Base-by-base conservation (phyloP, 2,113 vertebrate genomes). In the Morone chrysops region DNA sequence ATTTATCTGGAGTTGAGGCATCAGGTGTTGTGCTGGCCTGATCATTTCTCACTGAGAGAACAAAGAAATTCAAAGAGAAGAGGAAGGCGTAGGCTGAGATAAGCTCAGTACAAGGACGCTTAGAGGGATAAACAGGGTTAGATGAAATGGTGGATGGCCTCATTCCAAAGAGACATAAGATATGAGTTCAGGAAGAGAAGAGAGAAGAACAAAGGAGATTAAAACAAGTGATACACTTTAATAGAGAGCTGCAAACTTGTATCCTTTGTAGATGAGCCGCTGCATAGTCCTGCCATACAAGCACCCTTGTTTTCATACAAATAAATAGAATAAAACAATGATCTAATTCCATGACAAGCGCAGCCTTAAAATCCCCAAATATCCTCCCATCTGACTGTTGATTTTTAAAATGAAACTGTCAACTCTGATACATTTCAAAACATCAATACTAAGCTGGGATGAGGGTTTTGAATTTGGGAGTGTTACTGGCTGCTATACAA, bases 61-160 rank as follows among this genome's bases (percentile, higher is more conserved):
- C 36, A 74, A 71, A 69, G 47, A 65, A 51, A 70, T 70, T 51
- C 22, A 53, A 53, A 53, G 41, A 62, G 45, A 45, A n/a, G n/a
- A 45, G 69, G 62, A 51, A 78, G 63, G 13, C 4, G n/a, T 41
- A 31, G 68, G 68, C 70, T 56, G 63, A 86, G 84, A 78, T 50
- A 11, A 70, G 70, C 18, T 40, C 18, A 60, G 18, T 43, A 40
- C 59, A 75, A 8, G 43, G 70, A 82, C 56, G 66, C 36, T 63
- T 14, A 11, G 7, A 25, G 56, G 75, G 41, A 63, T 50, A 40
- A 62, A 81, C 69, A 8, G 22, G 56, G 40, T 56, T 48, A 41
- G 48, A 70, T 57, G 13, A 70, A 50, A 62, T 17, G n/a, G 57
- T 59, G 65, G 38, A 65, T 78, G 80, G 50, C 48, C 36, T 74